Conservation (phyloP, 92 coral and sea anemone species). For the Montipora capitata region DNA sequence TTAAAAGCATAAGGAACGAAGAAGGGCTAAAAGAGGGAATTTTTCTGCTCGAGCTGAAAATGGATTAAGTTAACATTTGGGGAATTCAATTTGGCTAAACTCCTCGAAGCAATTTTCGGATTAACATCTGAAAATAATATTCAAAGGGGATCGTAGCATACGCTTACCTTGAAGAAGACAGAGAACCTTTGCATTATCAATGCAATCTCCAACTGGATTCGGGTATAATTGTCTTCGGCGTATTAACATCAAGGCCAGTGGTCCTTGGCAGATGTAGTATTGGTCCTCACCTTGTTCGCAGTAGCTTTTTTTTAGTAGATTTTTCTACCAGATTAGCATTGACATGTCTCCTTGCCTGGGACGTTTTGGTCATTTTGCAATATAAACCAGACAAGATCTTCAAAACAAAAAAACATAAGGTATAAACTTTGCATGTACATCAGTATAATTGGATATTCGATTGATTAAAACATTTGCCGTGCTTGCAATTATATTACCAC, state of each 20-base stretch:
- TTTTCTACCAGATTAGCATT: not conserved
- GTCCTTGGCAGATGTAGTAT: not conserved
- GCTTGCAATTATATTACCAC: not conserved
- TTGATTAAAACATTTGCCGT: not conserved
- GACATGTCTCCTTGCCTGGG: not conserved
- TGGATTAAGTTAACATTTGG: too few relatives aligned
- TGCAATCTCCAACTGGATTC: slow-evolving; percentile 3
- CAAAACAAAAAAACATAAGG: not conserved
- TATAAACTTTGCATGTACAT: not conserved
- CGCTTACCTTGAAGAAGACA: slow-evolving; percentile 17
- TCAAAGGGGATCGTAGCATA: not conserved
- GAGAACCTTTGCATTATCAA: not conserved
- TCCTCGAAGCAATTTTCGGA: too few relatives aligned
- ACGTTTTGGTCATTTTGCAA: not conserved
- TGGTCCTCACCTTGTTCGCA: not conserved
- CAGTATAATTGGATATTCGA: not conserved
- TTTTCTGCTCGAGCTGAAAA: too few relatives aligned
- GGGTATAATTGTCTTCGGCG: not conserved
- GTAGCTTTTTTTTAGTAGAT: not conserved
- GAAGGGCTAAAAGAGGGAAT: too few relatives aligned
- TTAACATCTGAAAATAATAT: too few relatives aligned
- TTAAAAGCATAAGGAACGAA: too few relatives aligned
- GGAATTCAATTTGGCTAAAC: too few relatives aligned
- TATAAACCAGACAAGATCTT: not conserved
- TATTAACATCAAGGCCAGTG: slow-evolving; percentile 1